A percentile compares a stretch with the other conserved stretches of the same genome.
Conservation (phyloP, 2,888 invertebrate species). For the Ophraella communa region DNA sequence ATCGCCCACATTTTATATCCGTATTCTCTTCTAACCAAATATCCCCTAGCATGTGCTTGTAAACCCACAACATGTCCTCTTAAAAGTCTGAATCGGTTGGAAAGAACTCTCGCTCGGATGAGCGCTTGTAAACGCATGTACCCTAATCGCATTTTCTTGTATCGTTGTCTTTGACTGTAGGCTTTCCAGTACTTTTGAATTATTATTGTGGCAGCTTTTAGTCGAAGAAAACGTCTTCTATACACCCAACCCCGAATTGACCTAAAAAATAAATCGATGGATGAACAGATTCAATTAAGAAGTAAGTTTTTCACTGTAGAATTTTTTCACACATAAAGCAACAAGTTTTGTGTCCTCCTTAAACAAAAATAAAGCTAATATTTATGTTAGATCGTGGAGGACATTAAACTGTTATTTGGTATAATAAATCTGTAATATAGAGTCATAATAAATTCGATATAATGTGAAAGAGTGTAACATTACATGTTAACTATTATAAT, state of each 20-base stretch:
- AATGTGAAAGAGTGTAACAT: too few species aligned
- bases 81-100: constrained; percentile 90
- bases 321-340: too few species aligned
- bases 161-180: constrained; percentile 85
- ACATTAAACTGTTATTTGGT: too few species aligned
- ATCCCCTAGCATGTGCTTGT: constrained; percentile 90
- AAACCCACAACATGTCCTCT: constrained; percentile 91
- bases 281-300: too few species aligned
- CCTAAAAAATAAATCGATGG: constrained; percentile 10
- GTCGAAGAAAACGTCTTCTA: constrained; percentile 81
- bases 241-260: constrained; percentile 96
- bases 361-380: too few species aligned
- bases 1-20: constrained; percentile 93
- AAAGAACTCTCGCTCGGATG: constrained; percentile 89
- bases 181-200: constrained; percentile 95
- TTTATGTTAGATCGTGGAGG: too few species aligned
- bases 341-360: too few species aligned
- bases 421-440: too few species aligned
- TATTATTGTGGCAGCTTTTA: constrained; percentile 83
- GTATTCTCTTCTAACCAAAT: constrained; percentile 85
- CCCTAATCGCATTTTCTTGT: constrained; percentile 88
- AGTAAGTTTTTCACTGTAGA: too few species aligned
- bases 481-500: too few species aligned
- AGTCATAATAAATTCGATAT: too few species aligned
- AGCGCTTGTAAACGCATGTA: constrained; percentile 95